Base-by-base conservation (phyloP, 2,113 vertebrate species). In the Sinocyclocheilus rhinocerous region DNA sequence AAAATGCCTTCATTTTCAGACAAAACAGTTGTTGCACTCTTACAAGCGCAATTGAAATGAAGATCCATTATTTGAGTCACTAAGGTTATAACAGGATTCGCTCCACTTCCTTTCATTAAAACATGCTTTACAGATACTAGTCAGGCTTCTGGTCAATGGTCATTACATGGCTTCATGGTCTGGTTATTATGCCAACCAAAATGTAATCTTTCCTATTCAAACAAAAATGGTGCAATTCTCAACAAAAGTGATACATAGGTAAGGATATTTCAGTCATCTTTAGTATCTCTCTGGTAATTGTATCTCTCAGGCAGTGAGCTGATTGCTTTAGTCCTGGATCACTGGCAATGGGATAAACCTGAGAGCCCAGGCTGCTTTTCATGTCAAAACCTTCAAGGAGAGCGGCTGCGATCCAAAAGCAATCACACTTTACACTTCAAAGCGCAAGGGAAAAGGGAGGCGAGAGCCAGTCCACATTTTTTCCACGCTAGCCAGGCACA, bases 271-370 rank as follows among this genome's bases (percentile, higher is more conserved):
- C 91, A 90, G 91, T 85, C 48, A 92, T 92, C 88, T 86, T 81
- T 52, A 86, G 90, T 83, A 90, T 91, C 90, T 91, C 85, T 89
- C 84, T 91, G 90, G 95, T 95, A 95, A 96, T 90, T 93, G 94
- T 93, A 96, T 95, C 94, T 91, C 89, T 88, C 91, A 90, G 93
- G 87, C 92, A 92, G 89, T 87, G 57, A 90, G 91, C 91, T 94
- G 94, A 95, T 95, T 95, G 94, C 94, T 95, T 95, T 95, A 95
- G 95, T 95, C 93, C 91, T 86, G 94, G 94, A 93, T 96, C 95
- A 94, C 88, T 91, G 93, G 93, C 90, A 85, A 42, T 90, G 93
- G 92, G 93, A 91, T 94, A 93, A 95, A 95, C 91, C 92, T 93
- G 93, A 95, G 94, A 94, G 88, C 90, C 88, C 88, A 83, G 91